Evolutionary conservation across 2,797 vertebrate genomes (phyloP), one percentile per base, ranked within the genome.

Genomic region (Vespertilio murinus): DNA sequence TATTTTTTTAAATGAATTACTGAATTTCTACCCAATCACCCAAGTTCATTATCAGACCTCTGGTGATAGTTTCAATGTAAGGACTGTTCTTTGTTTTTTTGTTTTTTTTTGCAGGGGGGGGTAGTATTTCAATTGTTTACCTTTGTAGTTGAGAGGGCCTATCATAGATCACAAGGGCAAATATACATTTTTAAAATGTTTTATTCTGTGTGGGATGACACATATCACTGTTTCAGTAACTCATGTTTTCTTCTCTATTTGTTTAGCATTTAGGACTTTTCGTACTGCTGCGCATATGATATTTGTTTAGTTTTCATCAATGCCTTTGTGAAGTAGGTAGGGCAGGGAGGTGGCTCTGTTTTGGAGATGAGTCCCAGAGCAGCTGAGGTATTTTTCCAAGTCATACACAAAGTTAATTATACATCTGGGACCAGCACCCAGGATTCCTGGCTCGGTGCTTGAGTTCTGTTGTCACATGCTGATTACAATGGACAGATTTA

Each of bases 261-360:
- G 14, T 47, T 56, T 93, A 47, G 20, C 7, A 47, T 78, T 78
- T 86, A 17, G 35, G 59, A 33, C 64, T 90, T 94, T 59, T 59
- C 12, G 25, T 61, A 52, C 52, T 75, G 23, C 52, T 86, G 38
- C 77, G 45, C 11, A 45, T 69, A 28, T 67, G n/a, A 22, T 49
- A 54, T 90, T 83, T 74, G 49, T 67, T 91, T 84, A 14, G n/a
- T 79, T 95, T 95, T 88, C n/a, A 67, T 80, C 17, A 54, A 38
- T 9, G 74, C 16, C 5, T 35, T 80, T 67, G 40, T 88, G 73
- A 90, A 82, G 49, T 71, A 69, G 54, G 30, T 65, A 73, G 35
- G 23, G 16, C 23, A 84, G 52, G n/a, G 22, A 90, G n/a, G 7
- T 75, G n/a, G 30, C 88, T 25, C 11, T 83, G 6, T 71, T 95